Evolutionary conservation across 2,113 vertebrate genomes (phyloP).

Genomic region (Ctenomys sociabilis): DNA sequence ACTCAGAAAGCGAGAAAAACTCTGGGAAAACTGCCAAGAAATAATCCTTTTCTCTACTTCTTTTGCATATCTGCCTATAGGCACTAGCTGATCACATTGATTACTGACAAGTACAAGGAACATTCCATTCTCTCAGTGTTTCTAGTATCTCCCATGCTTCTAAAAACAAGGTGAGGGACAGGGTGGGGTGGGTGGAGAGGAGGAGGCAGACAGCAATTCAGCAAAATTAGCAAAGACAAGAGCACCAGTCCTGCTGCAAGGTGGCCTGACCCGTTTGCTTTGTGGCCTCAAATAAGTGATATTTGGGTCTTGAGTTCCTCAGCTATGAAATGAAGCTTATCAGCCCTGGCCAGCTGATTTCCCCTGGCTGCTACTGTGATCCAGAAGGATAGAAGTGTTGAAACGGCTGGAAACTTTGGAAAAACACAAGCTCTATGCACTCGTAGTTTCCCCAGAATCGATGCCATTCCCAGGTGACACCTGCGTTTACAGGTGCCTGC

Average conservation of each 20-base stretch:
- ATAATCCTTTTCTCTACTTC: neutral
- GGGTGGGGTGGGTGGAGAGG: neutral
- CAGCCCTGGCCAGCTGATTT: neutral
- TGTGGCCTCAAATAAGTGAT: neutral
- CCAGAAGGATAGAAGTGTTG: neutral
- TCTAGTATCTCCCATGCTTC: neutral
- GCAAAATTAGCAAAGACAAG: conserved; percentile 10
- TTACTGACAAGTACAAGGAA: neutral
- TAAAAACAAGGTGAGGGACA: neutral
- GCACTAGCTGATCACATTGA: neutral
- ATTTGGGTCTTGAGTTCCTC: neutral
- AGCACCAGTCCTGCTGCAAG: neutral
- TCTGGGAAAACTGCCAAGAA: neutral
- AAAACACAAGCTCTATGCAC: neutral
- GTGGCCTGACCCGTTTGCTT: neutral
- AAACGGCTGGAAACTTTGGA: neutral
- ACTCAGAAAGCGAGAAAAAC: conserved; percentile 40
- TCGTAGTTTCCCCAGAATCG: neutral
- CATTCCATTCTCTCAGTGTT: conserved; percentile 27
- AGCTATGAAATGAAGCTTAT: neutral
- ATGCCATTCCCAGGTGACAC: neutral
- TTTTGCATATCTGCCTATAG: neutral
- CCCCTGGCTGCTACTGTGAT: neutral
- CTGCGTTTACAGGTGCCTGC: neutral
- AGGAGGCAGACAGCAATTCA: neutral